Evolutionary conservation across 2,797 vertebrate species (phyloP).

Genomic region (Meda fulgida): DNA sequence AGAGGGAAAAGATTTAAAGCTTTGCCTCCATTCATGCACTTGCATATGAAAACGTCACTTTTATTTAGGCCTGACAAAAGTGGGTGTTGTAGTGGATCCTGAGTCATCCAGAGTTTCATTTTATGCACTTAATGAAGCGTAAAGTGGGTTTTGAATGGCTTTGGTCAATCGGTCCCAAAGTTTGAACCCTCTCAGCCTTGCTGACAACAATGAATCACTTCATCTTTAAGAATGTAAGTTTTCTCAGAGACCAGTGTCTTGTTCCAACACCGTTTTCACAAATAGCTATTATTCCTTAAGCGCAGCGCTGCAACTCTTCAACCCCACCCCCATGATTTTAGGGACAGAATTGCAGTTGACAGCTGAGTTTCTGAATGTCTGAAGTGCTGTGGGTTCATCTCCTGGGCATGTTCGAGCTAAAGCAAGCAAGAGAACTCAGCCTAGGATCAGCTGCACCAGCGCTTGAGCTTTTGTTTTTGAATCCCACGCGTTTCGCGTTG

Average conservation of each 20-base stretch:
- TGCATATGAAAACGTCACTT: constrained; percentile 60
- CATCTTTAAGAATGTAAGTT: constrained; percentile 47
- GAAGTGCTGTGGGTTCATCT: constrained; percentile 54
- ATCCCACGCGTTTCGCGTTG: constrained; percentile 1
- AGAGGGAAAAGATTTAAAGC: constrained; percentile 39
- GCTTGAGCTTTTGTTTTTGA: constrained; percentile 29
- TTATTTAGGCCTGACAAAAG: constrained; percentile 62
- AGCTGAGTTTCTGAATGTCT: constrained; percentile 56
- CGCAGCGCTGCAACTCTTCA: constrained; percentile 47
- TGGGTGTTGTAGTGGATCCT: constrained; percentile 55
- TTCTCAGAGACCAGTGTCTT: constrained; percentile 67
- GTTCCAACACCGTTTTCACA: constrained; percentile 56
- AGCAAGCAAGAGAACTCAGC: constrained; percentile 13
- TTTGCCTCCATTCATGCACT: constrained; percentile 30
- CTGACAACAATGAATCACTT: constrained; percentile 68
- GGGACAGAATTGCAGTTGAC: constrained; percentile 56
- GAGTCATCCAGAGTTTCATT: constrained; percentile 66
- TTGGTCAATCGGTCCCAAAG: constrained; percentile 64
- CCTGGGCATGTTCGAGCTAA: constrained; percentile 45
- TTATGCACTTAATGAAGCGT: constrained; percentile 75
- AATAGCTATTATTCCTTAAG: constrained; percentile 53
- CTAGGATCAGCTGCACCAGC: constrained; percentile 28
- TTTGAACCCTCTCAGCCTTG: constrained; percentile 53
- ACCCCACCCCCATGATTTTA: constrained; percentile 56
- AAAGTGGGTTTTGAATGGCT: constrained; percentile 71